phyloP scores from a whole-genome alignment of 2,888 invertebrate genomes.

The Adelphocoris suturalis region DNA sequence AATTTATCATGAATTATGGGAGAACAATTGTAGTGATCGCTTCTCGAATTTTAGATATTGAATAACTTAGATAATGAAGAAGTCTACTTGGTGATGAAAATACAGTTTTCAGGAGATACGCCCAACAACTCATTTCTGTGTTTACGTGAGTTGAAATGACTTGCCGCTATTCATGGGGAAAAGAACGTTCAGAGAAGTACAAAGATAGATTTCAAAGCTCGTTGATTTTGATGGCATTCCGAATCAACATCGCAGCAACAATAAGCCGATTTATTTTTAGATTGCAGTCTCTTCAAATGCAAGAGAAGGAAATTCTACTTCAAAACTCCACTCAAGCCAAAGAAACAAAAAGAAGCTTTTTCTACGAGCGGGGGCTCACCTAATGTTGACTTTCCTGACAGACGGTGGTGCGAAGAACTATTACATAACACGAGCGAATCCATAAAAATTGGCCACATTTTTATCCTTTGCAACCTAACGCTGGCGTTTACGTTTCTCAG shows the following conservation, averaged over 20 bases:
- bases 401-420: constrained; percentile 39
- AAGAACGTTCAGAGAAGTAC: constrained; percentile 7
- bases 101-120: too few relatives aligned
- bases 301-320: constrained; percentile 18
- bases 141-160: neutral
- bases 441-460: constrained; percentile 59
- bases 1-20: too few relatives aligned
- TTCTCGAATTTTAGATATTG: too few relatives aligned
- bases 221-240: neutral
- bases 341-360: constrained; percentile 33
- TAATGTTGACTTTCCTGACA: constrained; percentile 40
- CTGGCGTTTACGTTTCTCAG: neutral
- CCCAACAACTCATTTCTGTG: too few relatives aligned
- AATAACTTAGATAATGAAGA: too few relatives aligned
- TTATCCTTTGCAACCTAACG: constrained; percentile 38
- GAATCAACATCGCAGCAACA: constrained; percentile 5
- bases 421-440: constrained; percentile 63
- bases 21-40: too few relatives aligned
- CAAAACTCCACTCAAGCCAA: neutral
- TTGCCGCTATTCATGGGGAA: neutral
- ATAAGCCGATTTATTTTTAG: constrained; percentile 45
- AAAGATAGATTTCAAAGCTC: constrained; percentile 10
- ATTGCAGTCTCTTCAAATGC: constrained; percentile 34
- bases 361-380: constrained; percentile 51
- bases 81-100: too few relatives aligned